A percentile compares a stretch with the other conserved stretches of the same genome.
Conservation (phyloP, 2,797 vertebrate species). For the Scomberomorus guttatus region DNA sequence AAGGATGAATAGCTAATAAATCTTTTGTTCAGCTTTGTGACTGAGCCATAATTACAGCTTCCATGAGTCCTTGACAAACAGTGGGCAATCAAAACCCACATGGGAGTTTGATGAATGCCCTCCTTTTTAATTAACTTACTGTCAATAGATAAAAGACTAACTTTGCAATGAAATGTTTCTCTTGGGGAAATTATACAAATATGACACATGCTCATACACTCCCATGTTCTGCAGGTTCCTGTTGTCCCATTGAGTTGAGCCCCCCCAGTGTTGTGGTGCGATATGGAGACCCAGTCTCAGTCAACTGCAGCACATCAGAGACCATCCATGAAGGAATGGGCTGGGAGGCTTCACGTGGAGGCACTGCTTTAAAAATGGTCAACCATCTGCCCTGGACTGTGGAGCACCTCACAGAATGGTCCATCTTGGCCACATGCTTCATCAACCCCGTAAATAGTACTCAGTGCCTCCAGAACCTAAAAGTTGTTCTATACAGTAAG, state of each 20-base stretch:
- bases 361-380: fast-evolving
- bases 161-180: constrained; percentile 3
- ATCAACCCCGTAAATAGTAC: fast-evolving
- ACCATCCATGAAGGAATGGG: neutral
- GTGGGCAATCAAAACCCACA: neutral
- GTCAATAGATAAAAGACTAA: neutral
- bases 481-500: constrained; percentile 77
- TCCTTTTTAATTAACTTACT: neutral
- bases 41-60: neutral
- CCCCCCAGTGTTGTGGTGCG: constrained; percentile 67
- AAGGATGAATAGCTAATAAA: no score
- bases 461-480: fast-evolving
- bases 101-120: neutral
- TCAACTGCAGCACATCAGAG: constrained; percentile 69
- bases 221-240: constrained; percentile 48
- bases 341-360: constrained; percentile 60
- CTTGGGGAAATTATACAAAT: neutral
- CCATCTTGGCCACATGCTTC: fast-evolving
- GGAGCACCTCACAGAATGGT: constrained; percentile 30
- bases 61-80: neutral
- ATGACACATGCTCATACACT: neutral
- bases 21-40: neutral
- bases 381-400: constrained; percentile 61
- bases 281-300: constrained; percentile 64
- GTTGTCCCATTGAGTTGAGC: constrained; percentile 69